Evolutionary conservation across 2,113 vertebrate species (phyloP).

Genomic region (Alces alces): DNA sequence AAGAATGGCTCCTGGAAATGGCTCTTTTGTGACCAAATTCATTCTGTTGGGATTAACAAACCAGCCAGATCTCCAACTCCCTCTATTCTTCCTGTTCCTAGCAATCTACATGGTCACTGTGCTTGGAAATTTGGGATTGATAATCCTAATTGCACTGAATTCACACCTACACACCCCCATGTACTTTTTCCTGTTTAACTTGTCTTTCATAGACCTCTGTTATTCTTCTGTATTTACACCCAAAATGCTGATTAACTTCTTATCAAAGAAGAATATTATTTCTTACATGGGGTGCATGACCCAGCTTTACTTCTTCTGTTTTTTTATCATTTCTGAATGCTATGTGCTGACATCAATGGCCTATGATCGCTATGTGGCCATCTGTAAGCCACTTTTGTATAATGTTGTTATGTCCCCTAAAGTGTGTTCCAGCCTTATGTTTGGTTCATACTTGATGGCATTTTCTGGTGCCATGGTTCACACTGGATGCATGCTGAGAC

Average conservation of each 20-base stretch:
- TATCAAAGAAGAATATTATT: background rate
- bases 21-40: background rate
- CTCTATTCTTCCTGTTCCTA: slow-evolving; percentile 40
- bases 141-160: slow-evolving; percentile 37
- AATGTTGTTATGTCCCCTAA: background rate
- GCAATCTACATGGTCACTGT: background rate
- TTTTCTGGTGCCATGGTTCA: background rate
- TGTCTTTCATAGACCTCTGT: slow-evolving; percentile 68
- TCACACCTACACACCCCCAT: slow-evolving; percentile 58
- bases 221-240: slow-evolving; percentile 49
- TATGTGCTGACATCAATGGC: slow-evolving; percentile 38
- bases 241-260: background rate
- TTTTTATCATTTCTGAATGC: slow-evolving; percentile 27
- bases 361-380: slow-evolving; percentile 11
- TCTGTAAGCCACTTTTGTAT: slow-evolving; percentile 39
- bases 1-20: slow-evolving; percentile 20
- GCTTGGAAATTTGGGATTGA: slow-evolving; percentile 35
- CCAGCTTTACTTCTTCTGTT: slow-evolving; percentile 36
- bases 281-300: background rate
- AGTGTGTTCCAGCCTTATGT: background rate
- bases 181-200: slow-evolving; percentile 65
- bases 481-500: background rate
- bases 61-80: background rate
- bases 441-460: background rate
- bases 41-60: slow-evolving; percentile 15